Percentiles rank a stretch among this genome's conserved stretches.
Evolutionary conservation across 2,888 invertebrate species (phyloP).

Genomic region (Limnephilus lunatus): DNA sequence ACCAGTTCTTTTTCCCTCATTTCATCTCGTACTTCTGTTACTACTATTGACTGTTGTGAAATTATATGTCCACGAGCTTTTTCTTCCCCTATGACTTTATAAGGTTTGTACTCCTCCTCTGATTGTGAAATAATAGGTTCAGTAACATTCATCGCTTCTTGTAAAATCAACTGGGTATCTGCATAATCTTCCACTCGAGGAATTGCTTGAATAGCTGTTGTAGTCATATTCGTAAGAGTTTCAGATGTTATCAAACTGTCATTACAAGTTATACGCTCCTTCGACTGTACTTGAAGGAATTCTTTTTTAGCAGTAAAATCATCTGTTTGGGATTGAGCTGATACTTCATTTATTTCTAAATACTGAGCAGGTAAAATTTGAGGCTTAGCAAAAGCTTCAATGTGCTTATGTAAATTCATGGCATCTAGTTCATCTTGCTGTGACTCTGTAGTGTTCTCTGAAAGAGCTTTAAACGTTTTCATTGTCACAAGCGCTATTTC

Average conservation of each 20-base stretch:
- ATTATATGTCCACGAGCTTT: constrained; percentile 73
- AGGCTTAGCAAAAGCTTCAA: constrained; percentile 68
- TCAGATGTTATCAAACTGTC: constrained; percentile 76
- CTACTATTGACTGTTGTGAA: constrained; percentile 80
- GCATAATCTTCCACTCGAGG: constrained; percentile 75
- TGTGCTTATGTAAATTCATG: constrained; percentile 68
- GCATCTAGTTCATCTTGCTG: constrained; percentile 70
- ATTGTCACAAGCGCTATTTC: constrained; percentile 75
- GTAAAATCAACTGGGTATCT: constrained; percentile 77
- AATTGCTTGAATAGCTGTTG: constrained; percentile 70
- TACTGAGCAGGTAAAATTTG: constrained; percentile 59
- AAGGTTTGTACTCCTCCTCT: constrained; percentile 77
- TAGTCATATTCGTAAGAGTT: constrained; percentile 69
- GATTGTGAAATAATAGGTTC: constrained; percentile 80
- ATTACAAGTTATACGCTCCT: constrained; percentile 71
- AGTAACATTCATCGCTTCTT: constrained; percentile 82
- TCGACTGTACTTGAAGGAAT: constrained; percentile 73
- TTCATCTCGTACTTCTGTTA: constrained; percentile 82
- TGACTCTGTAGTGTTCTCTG: constrained; percentile 72
- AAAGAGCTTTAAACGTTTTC: constrained; percentile 76
- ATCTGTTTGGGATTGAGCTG: constrained; percentile 69
- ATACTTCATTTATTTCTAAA: constrained; percentile 72
- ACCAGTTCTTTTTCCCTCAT: constrained; percentile 79
- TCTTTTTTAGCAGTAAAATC: constrained; percentile 66
- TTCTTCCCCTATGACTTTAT: constrained; percentile 77